Base-by-base conservation (phyloP, 2,797 vertebrate genomes). In the Xenopus petersii region DNA sequence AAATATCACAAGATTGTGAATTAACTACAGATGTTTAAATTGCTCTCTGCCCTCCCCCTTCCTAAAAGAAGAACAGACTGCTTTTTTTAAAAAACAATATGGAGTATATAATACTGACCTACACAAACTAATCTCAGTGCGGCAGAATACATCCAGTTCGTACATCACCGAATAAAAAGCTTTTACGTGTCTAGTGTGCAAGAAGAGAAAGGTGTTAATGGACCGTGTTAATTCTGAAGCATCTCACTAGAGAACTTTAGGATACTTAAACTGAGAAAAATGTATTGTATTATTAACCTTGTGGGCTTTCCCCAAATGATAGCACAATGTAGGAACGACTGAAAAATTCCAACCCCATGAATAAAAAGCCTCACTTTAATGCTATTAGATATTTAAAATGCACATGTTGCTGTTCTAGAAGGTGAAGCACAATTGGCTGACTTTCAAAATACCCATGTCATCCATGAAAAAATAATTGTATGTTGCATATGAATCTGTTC, bases 1-100 rank as follows among this genome's bases (percentile, higher is more conserved):
- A 64, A 79, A 79, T 74, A 70, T 58, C 42, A 70, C 30, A 51
- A 51, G 49, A 51, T 36, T 26, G 33, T 42, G 36, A 64, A 17
- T 46, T 10, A 42, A 47, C 1, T 48, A 12, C 56, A 36, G 64
- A 58, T 67, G 58, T 48, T 16, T 17, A 54, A 26, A 51, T 48
- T 12, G 49, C 5, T 66, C 71, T 42, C 36, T 67, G 26, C 48
- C 13, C 64, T 72, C 64, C 58, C 33, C 21, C 42, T 62, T 48
- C 30, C 33, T 69, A 46, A 62, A 72, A 67, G 13, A 67, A 9
- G 12, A 71, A 46, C 7, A 72, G 16, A n/a, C 11, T 73, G 42
- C 63, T 65, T 46, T 69, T 58, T 42, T 42, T 65, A 9, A 58
- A 49, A 66, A 73, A 69, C 66, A 30, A 73, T 49, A 64, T 49